phyloP scores from a whole-genome alignment of 2,888 invertebrate species.

The Chelonus formosanus region DNA sequence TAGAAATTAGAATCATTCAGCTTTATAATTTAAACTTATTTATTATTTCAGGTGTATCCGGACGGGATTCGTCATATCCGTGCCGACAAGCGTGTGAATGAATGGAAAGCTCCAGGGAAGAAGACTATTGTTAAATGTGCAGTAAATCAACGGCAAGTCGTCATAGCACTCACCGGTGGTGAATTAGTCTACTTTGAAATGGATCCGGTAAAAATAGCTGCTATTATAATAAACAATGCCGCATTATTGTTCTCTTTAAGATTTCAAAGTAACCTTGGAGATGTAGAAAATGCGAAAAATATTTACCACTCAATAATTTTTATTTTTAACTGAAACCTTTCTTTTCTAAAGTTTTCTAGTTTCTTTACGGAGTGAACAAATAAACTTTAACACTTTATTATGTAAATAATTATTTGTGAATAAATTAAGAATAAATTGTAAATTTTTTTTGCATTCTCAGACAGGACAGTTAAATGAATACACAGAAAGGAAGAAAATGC shows the following conservation, averaged over 20 bases:
- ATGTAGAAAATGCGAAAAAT: constrained; percentile 58
- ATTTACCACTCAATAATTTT: constrained; percentile 39
- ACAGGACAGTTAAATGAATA: constrained; percentile 98
- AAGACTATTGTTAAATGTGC: constrained; percentile 97
- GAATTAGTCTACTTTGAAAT: constrained; percentile 99
- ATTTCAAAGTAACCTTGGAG: constrained; percentile 44
- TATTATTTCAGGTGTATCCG: constrained; percentile 80
- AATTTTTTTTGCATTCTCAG: constrained; percentile 67
- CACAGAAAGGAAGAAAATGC: constrained; percentile 95
- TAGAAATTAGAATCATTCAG: no score
- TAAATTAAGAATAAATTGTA: background rate
- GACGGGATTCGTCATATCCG: constrained; percentile 98
- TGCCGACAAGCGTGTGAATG: constrained; percentile 97
- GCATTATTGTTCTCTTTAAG: constrained; percentile 61
- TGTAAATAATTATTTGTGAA: no score
- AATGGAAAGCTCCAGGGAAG: constrained; percentile 99
- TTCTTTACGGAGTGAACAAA: constrained; percentile 36
- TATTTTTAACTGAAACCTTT: constrained; percentile 35
- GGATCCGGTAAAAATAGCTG: constrained; percentile 84
- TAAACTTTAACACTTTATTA: no score
- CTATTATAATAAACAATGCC: constrained; percentile 29
- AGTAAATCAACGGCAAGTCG: constrained; percentile 97
- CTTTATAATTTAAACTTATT: constrained; percentile 11
- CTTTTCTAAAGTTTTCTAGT: constrained; percentile 7
- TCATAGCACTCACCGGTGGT: constrained; percentile 95